Evolutionary conservation across 2,113 vertebrate genomes (phyloP), one percentile per base, ranked within the genome.

Genomic region (Gorsachius goisagi): DNA sequence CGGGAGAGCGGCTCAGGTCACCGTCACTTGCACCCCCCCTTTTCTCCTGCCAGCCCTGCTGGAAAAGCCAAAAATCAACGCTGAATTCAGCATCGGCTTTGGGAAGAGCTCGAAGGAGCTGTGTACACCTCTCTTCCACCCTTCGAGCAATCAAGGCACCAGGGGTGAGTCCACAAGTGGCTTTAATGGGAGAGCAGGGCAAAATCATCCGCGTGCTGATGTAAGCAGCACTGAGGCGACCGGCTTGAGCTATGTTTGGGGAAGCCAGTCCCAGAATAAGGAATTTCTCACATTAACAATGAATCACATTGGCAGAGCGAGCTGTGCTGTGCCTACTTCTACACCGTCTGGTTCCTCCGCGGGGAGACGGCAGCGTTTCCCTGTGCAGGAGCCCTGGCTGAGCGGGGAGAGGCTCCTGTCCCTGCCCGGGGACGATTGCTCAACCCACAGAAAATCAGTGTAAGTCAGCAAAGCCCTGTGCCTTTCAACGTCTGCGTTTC

Each of bases 111-210:
- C 4, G 39, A 28, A 33, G 63, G 59, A 73, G 76, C 68, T 20
- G 55, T 0, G 20, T 19, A 5, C 23, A 2, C 23, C 17, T 21
- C 49, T 39, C 13, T 37, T 23, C 15, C 9, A 2, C 8, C 30
- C 37, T 0, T 1, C 5, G 1, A 26, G 68, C 12, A 2, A 17
- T 1, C 0, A 2, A 58, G 82, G 23, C 41, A 14, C 22, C 4
- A 2, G 14, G 56, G 69, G 15, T 45, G 75, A 26, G 64, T 3
- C 75, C 56, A 33, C 22, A 27, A 45, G 66, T 8, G 86, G 67
- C 62, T 47, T 44, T 52, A 6, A 56, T 15, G 80, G 79, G 67
- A 32, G 35, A 41, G 47, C 41, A 6, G 45, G 71, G 13, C 3
- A 4, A 50, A 72, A 47, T 15, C 5, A 2, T 18, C 39, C 2